These are phyloP conservation scores for Tortricodes alternella DNA, from an alignment of 2,888 invertebrate species.

Conservation along the genomic window DNA sequence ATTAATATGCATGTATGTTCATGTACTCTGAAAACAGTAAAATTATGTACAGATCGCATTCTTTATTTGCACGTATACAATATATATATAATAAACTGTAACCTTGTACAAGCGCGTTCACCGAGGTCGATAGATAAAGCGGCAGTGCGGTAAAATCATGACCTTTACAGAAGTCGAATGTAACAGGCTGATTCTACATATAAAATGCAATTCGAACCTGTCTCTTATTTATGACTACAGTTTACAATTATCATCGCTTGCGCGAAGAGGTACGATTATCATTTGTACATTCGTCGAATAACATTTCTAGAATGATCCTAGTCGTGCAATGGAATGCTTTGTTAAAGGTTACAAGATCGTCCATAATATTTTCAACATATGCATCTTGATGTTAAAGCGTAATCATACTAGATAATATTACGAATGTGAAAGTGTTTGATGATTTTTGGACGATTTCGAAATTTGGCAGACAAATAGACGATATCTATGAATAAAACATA, in stretches of 20 bases:
- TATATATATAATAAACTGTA: constrained; percentile 17
- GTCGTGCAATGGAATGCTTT: constrained; percentile 8
- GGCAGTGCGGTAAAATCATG: constrained; percentile 24
- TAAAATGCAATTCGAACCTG: constrained; percentile 6
- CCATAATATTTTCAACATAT: not conserved
- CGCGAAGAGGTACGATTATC: not conserved
- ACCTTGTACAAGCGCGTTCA: constrained; percentile 28
- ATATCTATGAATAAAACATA: too few species aligned
- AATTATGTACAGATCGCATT: constrained; percentile 3
- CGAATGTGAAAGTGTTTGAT: too few species aligned
- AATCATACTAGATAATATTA: too few species aligned
- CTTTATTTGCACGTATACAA: constrained; percentile 24
- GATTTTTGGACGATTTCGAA: too few species aligned
- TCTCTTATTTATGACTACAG: constrained; percentile 3
- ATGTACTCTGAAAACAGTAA: constrained; percentile 7
- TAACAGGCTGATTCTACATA: constrained; percentile 1
- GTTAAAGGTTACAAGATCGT: constrained; percentile 1
- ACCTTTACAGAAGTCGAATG: constrained; percentile 24
- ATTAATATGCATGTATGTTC: not conserved
- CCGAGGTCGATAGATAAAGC: constrained; percentile 30
- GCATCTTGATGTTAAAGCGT: not conserved
- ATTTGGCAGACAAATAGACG: too few species aligned
- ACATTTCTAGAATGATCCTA: not conserved
- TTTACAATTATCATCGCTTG: constrained; percentile 12
- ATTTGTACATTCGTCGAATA: not conserved